These are phyloP conservation scores for Laupala kohalensis DNA, from an alignment of 1,140 invertebrate species.

Conservation along the genomic window DNA sequence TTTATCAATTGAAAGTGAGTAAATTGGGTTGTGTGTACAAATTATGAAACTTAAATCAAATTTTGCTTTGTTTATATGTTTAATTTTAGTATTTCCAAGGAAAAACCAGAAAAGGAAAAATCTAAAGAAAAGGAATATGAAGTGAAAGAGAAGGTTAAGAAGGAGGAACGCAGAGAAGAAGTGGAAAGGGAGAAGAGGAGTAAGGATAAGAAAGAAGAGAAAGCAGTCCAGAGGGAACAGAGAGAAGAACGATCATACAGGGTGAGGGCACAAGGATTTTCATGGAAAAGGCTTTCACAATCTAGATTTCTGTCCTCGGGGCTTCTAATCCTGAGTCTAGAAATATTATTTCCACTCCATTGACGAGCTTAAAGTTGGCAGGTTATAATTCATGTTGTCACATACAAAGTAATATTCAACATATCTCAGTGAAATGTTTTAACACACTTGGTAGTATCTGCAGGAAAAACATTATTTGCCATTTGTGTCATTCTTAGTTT, in stretches of 20 bases:
- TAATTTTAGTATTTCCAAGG: conserved; percentile 14
- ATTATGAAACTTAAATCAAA: not conserved
- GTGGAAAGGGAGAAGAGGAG: conserved; percentile 24
- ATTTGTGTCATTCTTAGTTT: no score
- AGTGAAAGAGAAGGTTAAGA: conserved; percentile 27
- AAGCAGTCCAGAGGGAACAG: conserved; percentile 19
- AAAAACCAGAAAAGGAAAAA: conserved; percentile 18
- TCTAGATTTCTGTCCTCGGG: no score
- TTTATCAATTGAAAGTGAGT: not conserved
- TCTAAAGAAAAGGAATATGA: conserved; percentile 18
- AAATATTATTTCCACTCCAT: no score
- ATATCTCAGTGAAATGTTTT: no score
- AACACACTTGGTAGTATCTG: no score
- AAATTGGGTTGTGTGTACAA: not conserved
- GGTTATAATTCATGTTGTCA: no score
- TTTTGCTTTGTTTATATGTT: no score
- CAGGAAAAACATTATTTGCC: no score
- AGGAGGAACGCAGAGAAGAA: conserved; percentile 28
- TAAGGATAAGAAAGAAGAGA: conserved; percentile 35
- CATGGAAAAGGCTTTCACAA: no score
- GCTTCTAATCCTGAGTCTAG: no score
- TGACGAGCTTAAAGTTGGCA: no score
- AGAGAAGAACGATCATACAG: conserved; percentile 35
- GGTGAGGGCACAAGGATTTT: conserved; percentile 21
- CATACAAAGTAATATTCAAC: no score